Evolutionary conservation across 1,140 invertebrate genomes (phyloP), one percentile per base, ranked within the genome.

Genomic region (Schmidtea mediterranea): DNA sequence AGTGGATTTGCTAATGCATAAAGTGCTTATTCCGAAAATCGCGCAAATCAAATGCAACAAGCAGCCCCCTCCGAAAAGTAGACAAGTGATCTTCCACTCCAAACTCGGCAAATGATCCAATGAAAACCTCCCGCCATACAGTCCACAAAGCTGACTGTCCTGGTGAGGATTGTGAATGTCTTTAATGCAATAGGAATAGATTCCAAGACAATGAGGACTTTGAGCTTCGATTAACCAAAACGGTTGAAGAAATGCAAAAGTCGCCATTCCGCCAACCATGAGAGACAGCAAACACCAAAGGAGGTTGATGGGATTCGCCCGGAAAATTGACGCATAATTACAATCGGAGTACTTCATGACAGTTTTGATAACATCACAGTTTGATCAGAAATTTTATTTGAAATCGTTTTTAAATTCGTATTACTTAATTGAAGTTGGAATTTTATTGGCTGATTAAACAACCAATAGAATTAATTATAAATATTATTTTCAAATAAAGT

Each of bases 251-350:
- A 63, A 59, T 32, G 58, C 56, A 26, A 60, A 56, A 1, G 55
- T 53, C 39, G 54, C 55, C 1, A 56, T 48, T 21, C 46, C 54
- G 16, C 59, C 59, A 3, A 63, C 60, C 22, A 60, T 51, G 21
- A 62, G 49, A 2, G 62, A 63, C 13, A 65, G 51, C 10, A 62
- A 49, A 6, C 55, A 52, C 62, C 62, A 65, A 19, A 65, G 52
- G 32, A 59, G 40, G 13, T 55, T 51, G 5, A 62, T 54, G 10
- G 56, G 56, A 12, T 23, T 41, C 40, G 26, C 26, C 3, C 26
- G n/a, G n/a, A n/a, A n/a, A n/a, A n/a, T n/a, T n/a, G n/a, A n/a
- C n/a, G n/a, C n/a, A n/a, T n/a, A n/a, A n/a, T n/a, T n/a, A n/a
- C n/a, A n/a, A n/a, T n/a, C n/a, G n/a, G n/a, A n/a, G n/a, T n/a